Conservation (phyloP, 2,113 vertebrate genomes). For the Furnarius figulus region DNA sequence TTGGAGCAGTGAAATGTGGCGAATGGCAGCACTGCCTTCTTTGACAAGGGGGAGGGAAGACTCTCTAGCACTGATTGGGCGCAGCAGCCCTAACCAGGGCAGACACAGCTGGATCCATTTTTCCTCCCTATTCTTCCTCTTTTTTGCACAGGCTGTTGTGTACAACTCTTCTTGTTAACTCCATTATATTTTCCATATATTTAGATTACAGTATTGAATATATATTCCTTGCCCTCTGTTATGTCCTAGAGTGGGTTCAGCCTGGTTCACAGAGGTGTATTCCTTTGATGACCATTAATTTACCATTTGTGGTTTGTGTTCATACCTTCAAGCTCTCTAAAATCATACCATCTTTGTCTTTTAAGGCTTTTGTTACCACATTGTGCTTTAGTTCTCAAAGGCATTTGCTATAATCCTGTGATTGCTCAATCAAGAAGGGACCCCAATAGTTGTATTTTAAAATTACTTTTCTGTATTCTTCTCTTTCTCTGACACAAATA, state of each 20-base stretch:
- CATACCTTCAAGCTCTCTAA: not conserved
- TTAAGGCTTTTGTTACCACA: not conserved
- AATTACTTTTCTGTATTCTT: not conserved
- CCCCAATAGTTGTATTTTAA: not conserved
- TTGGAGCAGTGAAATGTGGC: not conserved
- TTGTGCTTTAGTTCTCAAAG: not conserved
- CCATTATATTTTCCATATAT: not conserved
- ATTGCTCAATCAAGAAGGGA: not conserved
- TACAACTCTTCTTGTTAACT: not conserved
- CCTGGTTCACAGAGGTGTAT: not conserved
- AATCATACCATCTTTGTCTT: not conserved
- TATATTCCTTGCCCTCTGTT: not conserved
- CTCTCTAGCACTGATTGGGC: fast-evolving
- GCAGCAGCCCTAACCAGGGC: not conserved
- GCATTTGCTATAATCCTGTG: not conserved
- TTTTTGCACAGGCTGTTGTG: not conserved
- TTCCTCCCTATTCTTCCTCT: not conserved
- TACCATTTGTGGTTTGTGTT: not conserved
- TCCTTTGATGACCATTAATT: not conserved
- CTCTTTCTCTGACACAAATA: not conserved
- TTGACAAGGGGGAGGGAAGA: not conserved
- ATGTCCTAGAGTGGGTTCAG: not conserved
- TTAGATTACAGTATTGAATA: not conserved
- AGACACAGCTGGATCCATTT: not conserved
- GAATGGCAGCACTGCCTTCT: not conserved